Percentiles rank a stretch among this genome's conserved stretches.
Conservation (phyloP, 37 sponge, comb jelly and placozoan species). For the Cliona cf. orientalis region DNA sequence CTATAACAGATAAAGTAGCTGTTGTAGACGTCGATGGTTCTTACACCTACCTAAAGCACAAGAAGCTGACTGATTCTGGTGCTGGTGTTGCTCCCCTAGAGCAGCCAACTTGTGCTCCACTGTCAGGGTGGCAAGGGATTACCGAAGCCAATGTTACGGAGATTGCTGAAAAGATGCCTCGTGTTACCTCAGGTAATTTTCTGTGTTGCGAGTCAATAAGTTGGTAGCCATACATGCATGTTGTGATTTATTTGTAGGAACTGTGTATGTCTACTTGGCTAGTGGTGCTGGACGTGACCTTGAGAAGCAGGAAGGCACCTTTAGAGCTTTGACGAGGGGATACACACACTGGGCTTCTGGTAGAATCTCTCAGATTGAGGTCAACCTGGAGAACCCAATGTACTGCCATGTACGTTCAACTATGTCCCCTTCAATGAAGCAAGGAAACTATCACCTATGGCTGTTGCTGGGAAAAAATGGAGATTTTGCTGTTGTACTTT, state of each 20-base stretch:
- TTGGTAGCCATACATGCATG: not conserved
- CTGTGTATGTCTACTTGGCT: slow-evolving; percentile 58
- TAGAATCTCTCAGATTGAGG: too few relatives aligned
- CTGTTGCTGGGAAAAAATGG: slow-evolving; percentile 46
- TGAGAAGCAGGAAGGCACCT: slow-evolving; percentile 42
- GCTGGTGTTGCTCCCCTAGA: not conserved
- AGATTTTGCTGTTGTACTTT: slow-evolving; percentile 32
- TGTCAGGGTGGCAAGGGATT: slow-evolving; percentile 41
- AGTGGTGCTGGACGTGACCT: slow-evolving; percentile 33
- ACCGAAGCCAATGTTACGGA: slow-evolving; percentile 9
- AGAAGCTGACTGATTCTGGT: slow-evolving; percentile 40
- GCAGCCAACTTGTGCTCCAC: slow-evolving; percentile 34
- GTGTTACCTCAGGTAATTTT: slow-evolving; percentile 44
- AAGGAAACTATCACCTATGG: too few relatives aligned
- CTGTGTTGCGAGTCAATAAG: not conserved
- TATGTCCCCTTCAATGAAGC: too few relatives aligned
- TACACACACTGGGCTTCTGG: too few relatives aligned
- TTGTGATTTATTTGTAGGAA: slow-evolving; percentile 31
- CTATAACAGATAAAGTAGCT: not conserved
- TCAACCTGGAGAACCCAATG: too few relatives aligned
- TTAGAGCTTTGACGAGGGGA: slow-evolving; percentile 59
- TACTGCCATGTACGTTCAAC: too few relatives aligned
- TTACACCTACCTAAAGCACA: slow-evolving; percentile 47
- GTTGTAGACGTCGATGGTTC: slow-evolving; percentile 68
- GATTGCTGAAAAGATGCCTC: slow-evolving; percentile 24